Percentiles rank a stretch among this genome's conserved stretches.
Evolutionary conservation across 2,797 vertebrate genomes (phyloP).

Genomic region (Macroramphosus scolopax): DNA sequence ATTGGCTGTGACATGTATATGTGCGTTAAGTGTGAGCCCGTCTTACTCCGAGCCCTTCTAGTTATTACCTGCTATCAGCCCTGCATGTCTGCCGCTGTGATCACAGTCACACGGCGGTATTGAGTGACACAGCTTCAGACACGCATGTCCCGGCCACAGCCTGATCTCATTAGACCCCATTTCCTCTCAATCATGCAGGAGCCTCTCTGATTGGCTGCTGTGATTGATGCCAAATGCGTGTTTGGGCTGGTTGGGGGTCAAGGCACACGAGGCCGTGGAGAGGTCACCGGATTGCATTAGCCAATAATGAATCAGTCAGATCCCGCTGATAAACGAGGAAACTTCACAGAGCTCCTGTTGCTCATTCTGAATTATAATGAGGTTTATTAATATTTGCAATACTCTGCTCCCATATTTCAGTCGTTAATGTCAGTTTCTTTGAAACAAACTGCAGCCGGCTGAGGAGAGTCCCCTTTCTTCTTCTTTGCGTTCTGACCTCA

Average conservation of each 20-base stretch:
- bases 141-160: constrained; percentile 63
- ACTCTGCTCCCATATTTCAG: constrained; percentile 18
- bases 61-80: constrained; percentile 59
- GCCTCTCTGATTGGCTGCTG: constrained; percentile 66
- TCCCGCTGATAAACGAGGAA: constrained; percentile 21
- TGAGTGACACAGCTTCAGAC: constrained; percentile 63
- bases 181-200: constrained; percentile 70
- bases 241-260: constrained; percentile 33
- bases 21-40: constrained; percentile 21
- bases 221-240: constrained; percentile 62
- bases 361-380: constrained; percentile 14
- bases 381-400: constrained; percentile 14
- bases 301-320: constrained; percentile 28
- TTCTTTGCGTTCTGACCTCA: constrained; percentile 10
- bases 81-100: constrained; percentile 43
- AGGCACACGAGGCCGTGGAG: constrained; percentile 20
- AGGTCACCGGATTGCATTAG: constrained; percentile 49
- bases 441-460: constrained; percentile 1
- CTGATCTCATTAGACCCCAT: constrained; percentile 74
- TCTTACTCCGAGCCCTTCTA: constrained; percentile 37
- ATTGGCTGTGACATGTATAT: constrained; percentile 50
- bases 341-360: constrained; percentile 20
- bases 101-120: constrained; percentile 57
- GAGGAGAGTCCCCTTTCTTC: constrained; percentile 6
- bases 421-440: constrained; percentile 2